Evolutionary conservation across 2,797 vertebrate species (phyloP).

Genomic region (Tapirus indicus): DNA sequence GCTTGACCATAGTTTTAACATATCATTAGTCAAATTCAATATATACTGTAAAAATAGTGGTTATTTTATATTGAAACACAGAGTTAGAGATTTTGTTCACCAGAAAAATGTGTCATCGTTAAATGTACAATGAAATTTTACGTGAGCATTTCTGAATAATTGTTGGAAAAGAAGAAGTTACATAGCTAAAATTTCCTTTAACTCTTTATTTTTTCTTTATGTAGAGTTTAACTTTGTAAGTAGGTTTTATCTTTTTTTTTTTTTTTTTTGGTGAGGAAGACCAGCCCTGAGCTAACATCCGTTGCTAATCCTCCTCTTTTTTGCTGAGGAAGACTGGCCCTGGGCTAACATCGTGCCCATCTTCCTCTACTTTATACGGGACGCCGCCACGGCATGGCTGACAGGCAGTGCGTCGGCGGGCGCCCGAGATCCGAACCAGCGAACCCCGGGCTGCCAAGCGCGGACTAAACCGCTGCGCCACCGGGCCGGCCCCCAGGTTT

Average conservation of each 20-base stretch:
- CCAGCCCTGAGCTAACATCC: too few relatives aligned
- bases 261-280: too few relatives aligned
- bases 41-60: conserved; percentile 45
- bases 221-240: conserved; percentile 12
- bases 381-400: too few relatives aligned
- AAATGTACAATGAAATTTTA: conserved; percentile 13
- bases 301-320: too few relatives aligned
- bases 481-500: too few relatives aligned
- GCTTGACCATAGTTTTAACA: conserved; percentile 43
- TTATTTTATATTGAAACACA: conserved; percentile 41
- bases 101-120: neutral
- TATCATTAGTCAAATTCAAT: conserved; percentile 33
- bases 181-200: conserved; percentile 40
- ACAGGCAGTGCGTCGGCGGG: too few relatives aligned
- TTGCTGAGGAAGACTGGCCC: too few relatives aligned
- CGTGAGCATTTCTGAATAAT: neutral
- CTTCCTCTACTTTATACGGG: too few relatives aligned
- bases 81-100: conserved; percentile 62
- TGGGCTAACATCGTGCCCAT: too few relatives aligned
- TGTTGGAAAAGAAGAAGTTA: conserved; percentile 51
- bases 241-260: neutral
- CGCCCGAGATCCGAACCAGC: too few relatives aligned
- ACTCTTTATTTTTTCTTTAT: neutral
- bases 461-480: too few relatives aligned
- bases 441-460: too few relatives aligned